Conservation (phyloP, 2,888 invertebrate genomes). For the Caenorhabditis angaria region DNA sequence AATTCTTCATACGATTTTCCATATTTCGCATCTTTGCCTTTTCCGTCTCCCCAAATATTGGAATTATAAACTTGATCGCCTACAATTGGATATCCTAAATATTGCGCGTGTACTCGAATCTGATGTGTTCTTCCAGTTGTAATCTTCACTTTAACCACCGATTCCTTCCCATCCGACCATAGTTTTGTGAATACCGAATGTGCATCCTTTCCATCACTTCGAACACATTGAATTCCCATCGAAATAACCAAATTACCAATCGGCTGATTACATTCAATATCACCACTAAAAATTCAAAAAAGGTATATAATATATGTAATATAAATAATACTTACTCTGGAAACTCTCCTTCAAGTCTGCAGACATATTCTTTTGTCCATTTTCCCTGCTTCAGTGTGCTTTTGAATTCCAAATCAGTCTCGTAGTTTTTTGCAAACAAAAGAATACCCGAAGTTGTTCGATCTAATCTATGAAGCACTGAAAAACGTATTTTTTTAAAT, state of each 20-base stretch:
- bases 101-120: conserved; percentile 96
- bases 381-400: conserved; percentile 90
- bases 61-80: conserved; percentile 98
- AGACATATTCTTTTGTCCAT: conserved; percentile 93
- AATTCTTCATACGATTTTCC: conserved; percentile 73
- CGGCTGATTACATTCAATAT: conserved; percentile 64
- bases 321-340: conserved; percentile 80
- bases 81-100: conserved; percentile 93
- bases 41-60: conserved; percentile 87
- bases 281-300: conserved; percentile 54
- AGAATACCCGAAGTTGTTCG: conserved; percentile 92
- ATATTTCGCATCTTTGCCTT: conserved; percentile 86
- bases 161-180: conserved; percentile 75
- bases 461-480: conserved; percentile 77
- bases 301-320: not conserved
- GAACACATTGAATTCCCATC: conserved; percentile 93
- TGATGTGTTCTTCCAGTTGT: conserved; percentile 98
- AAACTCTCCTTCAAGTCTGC: conserved; percentile 91
- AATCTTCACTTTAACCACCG: conserved; percentile 91
- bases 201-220: conserved; percentile 80
- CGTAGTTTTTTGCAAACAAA: conserved; percentile 90
- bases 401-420: conserved; percentile 90
- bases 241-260: conserved; percentile 79
- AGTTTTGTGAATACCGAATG: conserved; percentile 48
- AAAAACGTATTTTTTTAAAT: conserved; percentile 20